phyloP scores from a whole-genome alignment of 2,888 invertebrate species.

The Chaetoderma sp. region DNA sequence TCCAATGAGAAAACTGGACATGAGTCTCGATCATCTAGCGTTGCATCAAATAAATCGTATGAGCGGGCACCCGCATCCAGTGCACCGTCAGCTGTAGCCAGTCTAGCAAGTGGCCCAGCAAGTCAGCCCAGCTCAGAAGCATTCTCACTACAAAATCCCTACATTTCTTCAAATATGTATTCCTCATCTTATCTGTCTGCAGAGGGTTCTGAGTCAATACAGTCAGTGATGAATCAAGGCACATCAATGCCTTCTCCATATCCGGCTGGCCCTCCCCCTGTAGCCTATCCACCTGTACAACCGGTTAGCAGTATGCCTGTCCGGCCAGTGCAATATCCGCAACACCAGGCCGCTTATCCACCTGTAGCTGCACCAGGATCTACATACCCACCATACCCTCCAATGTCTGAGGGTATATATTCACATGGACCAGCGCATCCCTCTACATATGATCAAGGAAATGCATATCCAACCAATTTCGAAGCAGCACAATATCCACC shows the following conservation, averaged over 20 bases:
- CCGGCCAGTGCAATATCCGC: slow-evolving; percentile 25
- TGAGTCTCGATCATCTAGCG: background rate
- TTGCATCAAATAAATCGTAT: background rate
- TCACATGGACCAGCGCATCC: too few relatives aligned
- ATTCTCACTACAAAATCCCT: slow-evolving; percentile 54
- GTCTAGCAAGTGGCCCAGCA: background rate
- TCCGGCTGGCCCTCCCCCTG: slow-evolving; percentile 15
- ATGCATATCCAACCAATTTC: too few relatives aligned
- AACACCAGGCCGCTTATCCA: slow-evolving; percentile 20
- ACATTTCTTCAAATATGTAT: slow-evolving; percentile 60
- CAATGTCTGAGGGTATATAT: too few relatives aligned
- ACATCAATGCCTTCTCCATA: slow-evolving; percentile 22
- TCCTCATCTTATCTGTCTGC: slow-evolving; percentile 64
- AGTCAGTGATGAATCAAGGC: slow-evolving; percentile 56
- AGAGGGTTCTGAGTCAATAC: slow-evolving; percentile 62
- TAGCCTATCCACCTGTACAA: background rate
- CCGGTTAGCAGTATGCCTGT: slow-evolving; percentile 13
- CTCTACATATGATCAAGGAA: too few relatives aligned
- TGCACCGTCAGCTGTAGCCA: background rate
- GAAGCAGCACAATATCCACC: too few relatives aligned
- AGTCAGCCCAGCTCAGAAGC: background rate
- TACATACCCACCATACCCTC: slow-evolving; percentile 32
- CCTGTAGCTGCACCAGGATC: slow-evolving; percentile 33
- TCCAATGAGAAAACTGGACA: background rate
- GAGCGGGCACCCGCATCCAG: background rate